Evolutionary conservation across 2,797 vertebrate species (phyloP), one percentile per base, ranked within the genome.

Genomic region (Phyllotis vaccarum): DNA sequence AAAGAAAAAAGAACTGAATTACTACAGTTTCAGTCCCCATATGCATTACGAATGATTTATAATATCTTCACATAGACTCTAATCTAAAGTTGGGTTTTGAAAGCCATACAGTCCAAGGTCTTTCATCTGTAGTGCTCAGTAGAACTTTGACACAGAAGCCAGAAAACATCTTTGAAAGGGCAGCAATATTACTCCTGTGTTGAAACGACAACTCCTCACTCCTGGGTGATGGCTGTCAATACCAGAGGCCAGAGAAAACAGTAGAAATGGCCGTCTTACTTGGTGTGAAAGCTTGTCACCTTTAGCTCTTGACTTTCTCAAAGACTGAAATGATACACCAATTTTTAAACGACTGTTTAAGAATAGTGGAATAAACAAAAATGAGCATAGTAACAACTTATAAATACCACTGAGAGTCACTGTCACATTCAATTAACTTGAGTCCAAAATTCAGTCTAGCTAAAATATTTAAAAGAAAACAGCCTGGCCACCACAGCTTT

Each of bases 241-340:
- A 95, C 85, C 40, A 79, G 96, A 97, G 98, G 94, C 96, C 62
- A 90, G 86, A 85, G 89, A 90, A 78, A 83, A 96, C 37, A 64
- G 86, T 92, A 95, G 95, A 97, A 96, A 98, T 95, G 95, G 64
- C 95, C 95, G 70, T 90, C 66, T 95, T 83, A 97, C 95, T 97
- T 96, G 86, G 95, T 89, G 56, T 89, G 95, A 98, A 98, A 98
- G 96, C 90, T 95, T 98, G 97, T 98, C 98, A 98, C 94, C 97
- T 98, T 98, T 91, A 97, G 86, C 97, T 97, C 96, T 70, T 92
- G 93, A 97, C 94, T 97, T 95, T 97, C 93, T 96, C 89, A 98
- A 96, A 97, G 94, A 92, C 54, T 97, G 95, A 98, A 98, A 96
- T 2, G 82, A 98, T 96, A 95, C 95, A 95, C 75, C 93, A 96